These are phyloP conservation scores for Colossoma macropomum DNA, from an alignment of 2,113 vertebrate genomes.

Conservation along the genomic window DNA sequence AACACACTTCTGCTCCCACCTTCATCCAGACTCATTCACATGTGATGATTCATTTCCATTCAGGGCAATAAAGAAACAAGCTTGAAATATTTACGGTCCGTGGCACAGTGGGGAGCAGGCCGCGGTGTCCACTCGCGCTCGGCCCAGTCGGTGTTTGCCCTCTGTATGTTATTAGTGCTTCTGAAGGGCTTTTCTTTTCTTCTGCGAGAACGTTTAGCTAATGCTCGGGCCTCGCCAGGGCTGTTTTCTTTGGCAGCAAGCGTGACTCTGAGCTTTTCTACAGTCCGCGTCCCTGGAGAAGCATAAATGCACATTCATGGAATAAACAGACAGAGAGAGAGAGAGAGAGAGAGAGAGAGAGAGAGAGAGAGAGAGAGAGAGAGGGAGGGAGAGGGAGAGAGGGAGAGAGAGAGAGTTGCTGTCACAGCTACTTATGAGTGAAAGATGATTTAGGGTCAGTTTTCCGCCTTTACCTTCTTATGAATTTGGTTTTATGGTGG, in stretches of 20 bases:
- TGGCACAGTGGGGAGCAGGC: background rate
- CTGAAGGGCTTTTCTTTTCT: conserved; percentile 34
- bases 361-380: background rate
- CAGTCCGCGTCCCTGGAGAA: conserved; percentile 16
- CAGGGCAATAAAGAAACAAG: background rate
- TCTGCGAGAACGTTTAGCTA: conserved; percentile 15
- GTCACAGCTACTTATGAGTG: background rate
- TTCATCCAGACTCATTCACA: background rate
- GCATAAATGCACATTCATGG: conserved; percentile 28
- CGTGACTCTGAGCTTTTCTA: conserved; percentile 26
- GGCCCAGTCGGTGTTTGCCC: background rate
- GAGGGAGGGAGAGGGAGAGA: background rate
- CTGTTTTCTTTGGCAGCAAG: conserved; percentile 53
- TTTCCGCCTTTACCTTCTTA: background rate
- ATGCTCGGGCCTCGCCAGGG: conserved; percentile 12
- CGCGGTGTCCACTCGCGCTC: background rate
- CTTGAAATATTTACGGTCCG: background rate
- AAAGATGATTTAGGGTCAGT: background rate
- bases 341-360: background rate
- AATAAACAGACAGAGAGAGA: conserved; percentile 23
- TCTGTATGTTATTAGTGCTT: conserved; percentile 41
- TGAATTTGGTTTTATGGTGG: no score
- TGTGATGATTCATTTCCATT: background rate
- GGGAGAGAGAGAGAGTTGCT: background rate
- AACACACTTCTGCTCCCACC: background rate